Percentiles rank a stretch among this genome's conserved stretches.
phyloP scores from a whole-genome alignment of 2,888 invertebrate genomes.

The Tiliacea citrago region DNA sequence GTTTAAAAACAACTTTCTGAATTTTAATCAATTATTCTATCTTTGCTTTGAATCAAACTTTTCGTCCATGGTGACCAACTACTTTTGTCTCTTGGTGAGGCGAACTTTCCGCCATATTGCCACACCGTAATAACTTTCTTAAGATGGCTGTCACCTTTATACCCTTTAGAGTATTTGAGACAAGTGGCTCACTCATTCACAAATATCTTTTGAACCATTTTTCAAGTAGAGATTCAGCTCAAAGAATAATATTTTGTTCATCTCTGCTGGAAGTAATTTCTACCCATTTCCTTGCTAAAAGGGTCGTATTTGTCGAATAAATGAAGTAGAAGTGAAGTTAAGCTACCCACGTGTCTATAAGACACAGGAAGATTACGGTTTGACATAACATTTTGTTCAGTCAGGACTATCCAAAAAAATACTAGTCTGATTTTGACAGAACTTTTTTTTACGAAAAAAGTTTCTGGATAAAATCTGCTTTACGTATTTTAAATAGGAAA shows the following conservation, averaged over 20 bases:
- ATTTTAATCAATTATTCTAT: not conserved
- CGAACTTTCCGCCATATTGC: not conserved
- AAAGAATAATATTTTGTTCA: not conserved
- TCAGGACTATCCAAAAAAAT: slow-evolving; percentile 3
- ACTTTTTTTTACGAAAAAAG: slow-evolving; percentile 67
- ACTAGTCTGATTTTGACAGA: slow-evolving; percentile 51
- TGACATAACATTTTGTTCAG: not conserved
- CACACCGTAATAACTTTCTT: not conserved
- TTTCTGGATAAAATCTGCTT: slow-evolving; percentile 44
- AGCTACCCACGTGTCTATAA: not conserved
- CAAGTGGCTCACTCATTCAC: not conserved
- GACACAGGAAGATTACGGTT: not conserved
- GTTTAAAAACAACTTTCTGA: not conserved
- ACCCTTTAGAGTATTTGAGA: not conserved
- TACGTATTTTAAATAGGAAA: slow-evolving; percentile 18
- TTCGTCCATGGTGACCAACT: not conserved
- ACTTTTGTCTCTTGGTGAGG: not conserved
- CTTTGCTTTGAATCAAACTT: not conserved
- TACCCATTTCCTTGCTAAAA: not conserved
- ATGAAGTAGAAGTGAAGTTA: not conserved
- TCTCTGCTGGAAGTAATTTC: not conserved
- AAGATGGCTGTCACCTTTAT: not conserved
- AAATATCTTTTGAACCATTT: not conserved
- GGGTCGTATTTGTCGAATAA: not conserved
- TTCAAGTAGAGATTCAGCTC: not conserved